Base-by-base conservation (phyloP, 2,888 invertebrate genomes). In the Drosophila incognita region DNA sequence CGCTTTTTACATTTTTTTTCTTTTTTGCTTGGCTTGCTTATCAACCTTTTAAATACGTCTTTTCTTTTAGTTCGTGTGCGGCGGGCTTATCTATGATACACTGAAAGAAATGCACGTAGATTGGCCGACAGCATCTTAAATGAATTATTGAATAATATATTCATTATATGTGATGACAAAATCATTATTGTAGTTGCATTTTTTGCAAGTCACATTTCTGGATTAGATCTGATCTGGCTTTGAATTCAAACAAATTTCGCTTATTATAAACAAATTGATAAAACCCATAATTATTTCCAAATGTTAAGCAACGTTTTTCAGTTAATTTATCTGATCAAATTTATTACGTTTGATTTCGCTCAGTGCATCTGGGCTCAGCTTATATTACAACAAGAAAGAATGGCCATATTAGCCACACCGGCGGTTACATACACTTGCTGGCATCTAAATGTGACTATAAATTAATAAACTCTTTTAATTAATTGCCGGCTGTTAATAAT, bases 11-110 rank as follows among this genome's bases (percentile, higher is more conserved):
- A 79, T 51, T 60, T 56, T 61, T 46, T 64, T 75, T 59, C 60
- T 58, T 62, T 52, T 57, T 57, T 56, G 60, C 68, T 74, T 70
- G 48, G 35, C 38, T 65, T 35, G 62, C 81, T 86, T 87, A 86
- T 86, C 89, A 86, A 74, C 85, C 66, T 52, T 79, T 85, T 86
- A 76, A 85, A 85, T 85, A 86, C 85, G 89, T 89, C 82, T 87
- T 85, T 89, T 80, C 87, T 89, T 89, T 87, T 65, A 71, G 79
- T 67, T 72, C 62, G 71, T 83, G 69, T 69, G 69, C 69, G 74
- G 35, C 64, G 21, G 21, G 65, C 82, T 84, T 84, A 84, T 84
- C 87, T 69, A 72, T 82, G 67, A 27, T 81, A 73, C 82, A 79
- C 79, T 68, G 66, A 1, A 10, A 52, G 10, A 54, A 74, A 73